Base-by-base conservation (phyloP, 1,140 invertebrate species). In the Drosophila parabipectinata region DNA sequence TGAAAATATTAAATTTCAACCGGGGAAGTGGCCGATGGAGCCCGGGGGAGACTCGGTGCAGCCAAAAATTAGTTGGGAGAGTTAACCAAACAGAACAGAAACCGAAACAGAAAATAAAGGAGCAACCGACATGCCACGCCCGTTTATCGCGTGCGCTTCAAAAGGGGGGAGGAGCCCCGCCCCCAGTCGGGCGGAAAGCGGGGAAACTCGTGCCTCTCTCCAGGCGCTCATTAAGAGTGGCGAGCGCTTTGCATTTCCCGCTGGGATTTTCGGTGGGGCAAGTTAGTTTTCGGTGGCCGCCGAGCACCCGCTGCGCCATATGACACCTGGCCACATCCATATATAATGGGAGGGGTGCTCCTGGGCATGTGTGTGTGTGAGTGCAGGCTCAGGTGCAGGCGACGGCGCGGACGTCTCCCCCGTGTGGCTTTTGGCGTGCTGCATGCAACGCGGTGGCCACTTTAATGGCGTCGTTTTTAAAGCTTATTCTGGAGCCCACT, bases 391-490 rank as follows among this genome's bases (percentile, higher is more conserved):
- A 88, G 83, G 83, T 87, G 79, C 83, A 87, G 48, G 44, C 54
- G 73, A 64, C 57, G 56, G 41, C 39, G 50, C 10, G 28, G 61
- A 30, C 51, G 21, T 62, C 28, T 55, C 30, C 51, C 55, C 53
- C 54, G 41, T 48, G 61, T 69, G 77, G 77, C 63, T 44, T 63
- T 73, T 81, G 79, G 68, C 79, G 74, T 82, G 79, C 68, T 69
- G 79, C 79, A 82, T 82, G 79, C 79, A 77, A 82, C 58, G 68
- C 73, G 77, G 47, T 54, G 78, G 60, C 67, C 77, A 52, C 68
- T 87, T 87, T 87, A 87, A 87, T 87, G 83, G 83, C 83, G 83
- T 87, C 76, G 79, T 59, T 73, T 88, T 85, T 88, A 85, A 87
- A 87, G 82, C 74, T 87, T 79, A 72, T 66, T 75, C 54, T 48